Evolutionary conservation across 2,113 vertebrate genomes (phyloP), one percentile per base, ranked within the genome.

Genomic region (Caranx ignobilis): DNA sequence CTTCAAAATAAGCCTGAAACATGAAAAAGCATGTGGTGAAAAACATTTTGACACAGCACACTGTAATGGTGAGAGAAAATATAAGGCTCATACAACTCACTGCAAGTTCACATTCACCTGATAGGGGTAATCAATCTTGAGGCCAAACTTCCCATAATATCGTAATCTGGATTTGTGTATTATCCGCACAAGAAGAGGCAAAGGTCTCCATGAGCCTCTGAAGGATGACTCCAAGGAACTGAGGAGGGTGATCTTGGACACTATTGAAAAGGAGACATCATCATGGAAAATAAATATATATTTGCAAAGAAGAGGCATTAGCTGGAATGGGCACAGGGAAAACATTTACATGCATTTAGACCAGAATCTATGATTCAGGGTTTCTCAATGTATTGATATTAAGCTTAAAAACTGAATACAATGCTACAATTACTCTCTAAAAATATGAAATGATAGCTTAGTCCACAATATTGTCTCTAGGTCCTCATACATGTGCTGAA

Each of bases 1-100:
- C 96, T 94, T 98, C 97, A 87, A 98, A 96, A 88, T 97, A 97
- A 4, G 95, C 95, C 97, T 98, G 90, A 65, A 84, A 85, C 37
- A 60, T 45, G 21, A 63, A 9, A 72, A 60, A 35, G 13, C 9
- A 62, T 2, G 2, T 77, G 9, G 1, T 34, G 34, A 52, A 69
- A 65, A 61, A 6, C 9, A 11, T 35, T 26, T 26, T 26, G 26
- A 11, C 7, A 18, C 13, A 45, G 11, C 3, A 26, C 13, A 10
- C 6, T 59, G 56, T 8, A 31, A 60, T 21, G 34, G 4, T 1
- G 21, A 41, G 16, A 79, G 26, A 18, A 15, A 41, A 41, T 10
- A 41, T 41, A 10, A 81, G 4, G 45, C 6, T 26, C 10, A 10
- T 18, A 26, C 26, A 60, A 73, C 18, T 52, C 9, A 48, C 57